These are phyloP conservation scores for Trachymyrmex septentrionalis DNA, from an alignment of 1,140 invertebrate species.

Conservation along the genomic window DNA sequence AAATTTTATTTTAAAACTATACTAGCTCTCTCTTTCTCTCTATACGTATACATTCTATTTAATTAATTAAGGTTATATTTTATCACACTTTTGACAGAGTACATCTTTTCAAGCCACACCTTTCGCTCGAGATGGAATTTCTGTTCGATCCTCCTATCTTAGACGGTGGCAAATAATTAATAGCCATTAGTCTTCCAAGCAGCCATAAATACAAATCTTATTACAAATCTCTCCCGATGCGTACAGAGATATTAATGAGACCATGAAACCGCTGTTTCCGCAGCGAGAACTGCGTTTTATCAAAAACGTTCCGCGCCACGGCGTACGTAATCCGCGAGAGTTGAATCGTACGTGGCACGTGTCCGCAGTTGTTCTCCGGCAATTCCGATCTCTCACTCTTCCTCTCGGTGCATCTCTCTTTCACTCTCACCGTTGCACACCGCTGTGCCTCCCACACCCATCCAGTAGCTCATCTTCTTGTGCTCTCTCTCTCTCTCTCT, in stretches of 20 bases:
- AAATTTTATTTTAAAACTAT: background rate
- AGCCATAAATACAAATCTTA: slow-evolving; percentile 55
- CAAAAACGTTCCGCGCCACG: slow-evolving; percentile 59
- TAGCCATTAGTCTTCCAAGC: slow-evolving; percentile 31
- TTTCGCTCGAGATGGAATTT: background rate
- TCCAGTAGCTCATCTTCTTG: background rate
- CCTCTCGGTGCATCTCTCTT: slow-evolving; percentile 47
- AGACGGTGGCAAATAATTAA: slow-evolving; percentile 37
- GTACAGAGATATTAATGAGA: slow-evolving; percentile 52
- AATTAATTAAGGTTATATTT: slow-evolving; percentile 27
- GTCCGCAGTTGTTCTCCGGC: slow-evolving; percentile 56
- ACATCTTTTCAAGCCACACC: slow-evolving; percentile 12
- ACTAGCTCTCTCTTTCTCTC: background rate
- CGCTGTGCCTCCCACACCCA: slow-evolving; percentile 33
- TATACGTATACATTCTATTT: too few relatives aligned
- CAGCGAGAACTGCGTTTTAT: slow-evolving; percentile 58
- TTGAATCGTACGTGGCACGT: slow-evolving; percentile 61
- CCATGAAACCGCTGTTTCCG: slow-evolving; percentile 47
- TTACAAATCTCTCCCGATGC: slow-evolving; percentile 50
- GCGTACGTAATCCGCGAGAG: slow-evolving; percentile 62
- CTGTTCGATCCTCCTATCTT: background rate
- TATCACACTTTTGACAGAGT: slow-evolving; percentile 15
- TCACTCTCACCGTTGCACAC: slow-evolving; percentile 50
- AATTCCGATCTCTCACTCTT: slow-evolving; percentile 58
- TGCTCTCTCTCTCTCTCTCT: background rate